phyloP scores from a whole-genome alignment of 92 coral and sea anemone genomes.

The Epizoanthus ramosus region DNA sequence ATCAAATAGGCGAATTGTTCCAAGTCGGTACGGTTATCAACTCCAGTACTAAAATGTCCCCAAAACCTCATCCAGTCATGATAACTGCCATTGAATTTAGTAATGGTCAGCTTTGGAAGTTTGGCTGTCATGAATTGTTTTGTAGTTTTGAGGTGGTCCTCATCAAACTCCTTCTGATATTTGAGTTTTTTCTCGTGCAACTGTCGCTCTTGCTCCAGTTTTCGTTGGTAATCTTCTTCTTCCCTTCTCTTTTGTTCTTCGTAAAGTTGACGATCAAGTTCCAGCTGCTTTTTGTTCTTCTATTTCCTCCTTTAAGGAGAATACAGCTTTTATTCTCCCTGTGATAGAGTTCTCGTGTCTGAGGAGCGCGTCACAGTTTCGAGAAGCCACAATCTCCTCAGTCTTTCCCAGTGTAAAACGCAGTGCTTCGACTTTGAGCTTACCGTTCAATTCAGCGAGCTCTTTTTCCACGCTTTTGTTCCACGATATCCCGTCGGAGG shows the following conservation, averaged over 20 bases:
- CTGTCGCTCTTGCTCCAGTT: constrained; percentile 29
- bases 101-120: constrained; percentile 47
- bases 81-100: constrained; percentile 42
- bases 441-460: neutral
- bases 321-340: constrained; percentile 6
- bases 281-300: constrained; percentile 28
- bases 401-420: constrained; percentile 12
- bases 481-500: constrained; percentile 7
- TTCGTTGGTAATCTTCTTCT: constrained; percentile 21
- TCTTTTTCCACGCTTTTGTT: neutral
- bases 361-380: constrained; percentile 9
- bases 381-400: constrained; percentile 17
- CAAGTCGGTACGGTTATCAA: constrained; percentile 41
- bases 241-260: neutral
- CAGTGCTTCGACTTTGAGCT: constrained; percentile 1
- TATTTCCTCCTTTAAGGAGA: constrained; percentile 28
- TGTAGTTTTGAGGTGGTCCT: neutral
- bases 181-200: constrained; percentile 45
- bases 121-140: constrained; percentile 17
- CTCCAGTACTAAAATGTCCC: constrained; percentile 39
- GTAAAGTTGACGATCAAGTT: neutral
- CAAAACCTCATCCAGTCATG: constrained; percentile 47
- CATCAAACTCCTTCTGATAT: constrained; percentile 37
- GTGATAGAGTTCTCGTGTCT: constrained; percentile 29
- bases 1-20: constrained; percentile 46